Evolutionary conservation across 2,113 vertebrate genomes (phyloP).

Genomic region (Pteronura brasiliensis): DNA sequence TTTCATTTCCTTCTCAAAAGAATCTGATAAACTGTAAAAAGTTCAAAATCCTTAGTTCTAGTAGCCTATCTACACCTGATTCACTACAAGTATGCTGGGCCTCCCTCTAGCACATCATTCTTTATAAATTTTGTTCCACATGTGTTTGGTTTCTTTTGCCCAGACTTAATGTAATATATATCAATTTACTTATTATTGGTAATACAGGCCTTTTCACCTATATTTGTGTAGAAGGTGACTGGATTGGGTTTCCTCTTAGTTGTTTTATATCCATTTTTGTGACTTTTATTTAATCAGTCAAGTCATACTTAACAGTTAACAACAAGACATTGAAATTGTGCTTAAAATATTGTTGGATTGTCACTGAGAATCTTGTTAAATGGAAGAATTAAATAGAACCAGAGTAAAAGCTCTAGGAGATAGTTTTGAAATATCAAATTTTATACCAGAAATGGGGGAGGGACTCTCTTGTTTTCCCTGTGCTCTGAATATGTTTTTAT

Average conservation of each 20-base stretch:
- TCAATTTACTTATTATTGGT: not conserved
- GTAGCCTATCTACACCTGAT: not conserved
- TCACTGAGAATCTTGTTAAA: not conserved
- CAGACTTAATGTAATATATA: not conserved
- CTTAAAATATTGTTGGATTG: constrained; percentile 7
- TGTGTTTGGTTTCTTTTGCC: not conserved
- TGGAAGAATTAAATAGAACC: constrained; percentile 7
- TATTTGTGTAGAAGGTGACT: not conserved
- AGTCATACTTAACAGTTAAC: not conserved
- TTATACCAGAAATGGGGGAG: not conserved
- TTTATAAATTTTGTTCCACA: not conserved
- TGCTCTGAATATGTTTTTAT: not conserved
- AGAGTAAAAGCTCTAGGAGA: constrained; percentile 16
- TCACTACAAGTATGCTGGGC: not conserved
- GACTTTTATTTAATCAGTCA: constrained; percentile 11
- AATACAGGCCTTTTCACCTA: not conserved
- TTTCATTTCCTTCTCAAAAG: not conserved
- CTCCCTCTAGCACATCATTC: not conserved
- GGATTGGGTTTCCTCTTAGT: not conserved
- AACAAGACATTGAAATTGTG: not conserved
- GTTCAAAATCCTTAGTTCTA: not conserved
- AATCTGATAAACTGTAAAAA: not conserved
- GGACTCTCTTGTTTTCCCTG: not conserved
- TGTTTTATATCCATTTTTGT: not conserved
- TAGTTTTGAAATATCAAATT: not conserved